Evolutionary conservation across 2,113 vertebrate species (phyloP).

Genomic region (Lophotis ruficrista): DNA sequence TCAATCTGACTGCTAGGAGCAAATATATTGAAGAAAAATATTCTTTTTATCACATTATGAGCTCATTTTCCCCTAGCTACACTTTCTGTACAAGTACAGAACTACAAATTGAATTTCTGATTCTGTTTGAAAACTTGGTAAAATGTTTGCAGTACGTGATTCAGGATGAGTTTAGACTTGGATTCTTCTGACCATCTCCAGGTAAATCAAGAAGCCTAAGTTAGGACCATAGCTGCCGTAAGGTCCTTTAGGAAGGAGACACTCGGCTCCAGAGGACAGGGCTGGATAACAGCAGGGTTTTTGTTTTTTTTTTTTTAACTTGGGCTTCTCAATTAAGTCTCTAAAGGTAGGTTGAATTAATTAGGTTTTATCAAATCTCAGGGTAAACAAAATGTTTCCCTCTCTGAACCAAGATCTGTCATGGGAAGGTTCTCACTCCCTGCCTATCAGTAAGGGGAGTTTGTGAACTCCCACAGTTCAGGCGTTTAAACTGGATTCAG

Average conservation of each 20-base stretch:
- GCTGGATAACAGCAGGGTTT: background rate
- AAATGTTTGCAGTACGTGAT: background rate
- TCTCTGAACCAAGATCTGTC: background rate
- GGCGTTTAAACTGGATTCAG: background rate
- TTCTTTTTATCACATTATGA: background rate
- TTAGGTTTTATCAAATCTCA: background rate
- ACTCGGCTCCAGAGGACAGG: background rate
- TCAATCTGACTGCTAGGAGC: background rate
- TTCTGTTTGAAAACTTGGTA: background rate
- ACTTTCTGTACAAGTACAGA: background rate
- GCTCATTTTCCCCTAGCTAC: background rate
- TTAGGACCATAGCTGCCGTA: background rate
- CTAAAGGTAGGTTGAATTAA: background rate
- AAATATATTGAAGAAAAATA: background rate
- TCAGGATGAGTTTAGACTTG: background rate
- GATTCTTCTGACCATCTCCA: background rate
- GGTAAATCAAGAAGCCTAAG: background rate
- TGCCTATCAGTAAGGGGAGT: background rate
- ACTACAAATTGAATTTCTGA: background rate
- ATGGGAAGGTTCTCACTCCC: background rate
- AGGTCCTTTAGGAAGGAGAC: background rate
- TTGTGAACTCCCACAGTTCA: background rate
- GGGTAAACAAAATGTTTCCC: background rate
- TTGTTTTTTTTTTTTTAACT: background rate
- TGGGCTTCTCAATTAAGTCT: background rate